Evolutionary conservation across 2,113 vertebrate species (phyloP).

Genomic region (Centropus bengalensis): DNA sequence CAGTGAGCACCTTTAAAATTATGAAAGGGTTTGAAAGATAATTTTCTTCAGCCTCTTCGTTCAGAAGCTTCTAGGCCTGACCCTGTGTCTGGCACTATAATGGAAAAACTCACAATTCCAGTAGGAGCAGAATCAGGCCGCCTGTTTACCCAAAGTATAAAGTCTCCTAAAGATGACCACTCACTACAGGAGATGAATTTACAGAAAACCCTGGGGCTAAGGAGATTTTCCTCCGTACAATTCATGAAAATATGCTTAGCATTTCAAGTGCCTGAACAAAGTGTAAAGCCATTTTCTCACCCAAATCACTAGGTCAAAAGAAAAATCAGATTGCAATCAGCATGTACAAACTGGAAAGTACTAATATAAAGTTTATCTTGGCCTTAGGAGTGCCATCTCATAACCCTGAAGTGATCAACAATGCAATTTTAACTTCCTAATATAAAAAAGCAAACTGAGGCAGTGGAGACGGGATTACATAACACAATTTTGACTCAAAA

Average conservation of each 20-base stretch:
- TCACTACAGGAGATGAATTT: neutral
- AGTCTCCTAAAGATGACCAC: neutral
- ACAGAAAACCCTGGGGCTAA: neutral
- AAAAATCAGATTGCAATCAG: neutral
- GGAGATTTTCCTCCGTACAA: neutral
- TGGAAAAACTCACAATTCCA: slow-evolving; percentile 1
- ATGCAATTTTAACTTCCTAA: neutral
- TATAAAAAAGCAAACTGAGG: neutral
- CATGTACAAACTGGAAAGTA: neutral
- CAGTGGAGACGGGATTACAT: neutral
- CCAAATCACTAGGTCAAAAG: neutral
- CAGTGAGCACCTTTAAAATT: slow-evolving; percentile 6
- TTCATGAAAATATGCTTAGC: slow-evolving; percentile 15
- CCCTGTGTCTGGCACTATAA: neutral
- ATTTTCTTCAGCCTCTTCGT: neutral
- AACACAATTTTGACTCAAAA: neutral
- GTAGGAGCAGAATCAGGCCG: neutral
- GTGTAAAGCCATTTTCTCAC: neutral
- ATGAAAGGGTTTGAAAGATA: neutral
- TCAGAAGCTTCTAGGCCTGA: slow-evolving; percentile 5
- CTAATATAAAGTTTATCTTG: neutral
- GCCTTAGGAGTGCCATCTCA: neutral
- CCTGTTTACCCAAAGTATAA: neutral
- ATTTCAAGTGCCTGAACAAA: neutral
- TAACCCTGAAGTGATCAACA: neutral